phyloP scores from a whole-genome alignment of 2,797 vertebrate genomes.

The Spea hammondii region DNA sequence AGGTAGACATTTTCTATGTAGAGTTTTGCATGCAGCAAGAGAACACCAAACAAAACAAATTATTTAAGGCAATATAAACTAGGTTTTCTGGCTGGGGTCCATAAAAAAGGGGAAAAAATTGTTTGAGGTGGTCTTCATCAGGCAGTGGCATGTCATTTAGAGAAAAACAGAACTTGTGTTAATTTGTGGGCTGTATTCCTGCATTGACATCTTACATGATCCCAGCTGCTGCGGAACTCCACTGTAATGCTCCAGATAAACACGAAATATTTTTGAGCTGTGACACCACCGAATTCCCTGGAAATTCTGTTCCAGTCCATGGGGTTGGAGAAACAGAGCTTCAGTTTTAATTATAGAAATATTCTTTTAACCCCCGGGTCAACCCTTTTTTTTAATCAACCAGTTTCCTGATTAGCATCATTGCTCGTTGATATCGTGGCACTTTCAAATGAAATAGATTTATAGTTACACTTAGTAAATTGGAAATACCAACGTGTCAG shows the following conservation, averaged over 20 bases:
- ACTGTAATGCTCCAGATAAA: constrained; percentile 19
- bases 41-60: too few species aligned
- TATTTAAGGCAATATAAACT: too few species aligned
- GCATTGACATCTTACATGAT: too few species aligned
- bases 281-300: neutral
- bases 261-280: neutral
- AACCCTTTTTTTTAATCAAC: constrained; percentile 35
- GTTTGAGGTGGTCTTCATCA: too few species aligned
- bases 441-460: constrained; percentile 31
- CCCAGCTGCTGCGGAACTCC: neutral
- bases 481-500: constrained; percentile 18
- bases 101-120: too few species aligned
- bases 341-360: constrained; percentile 21
- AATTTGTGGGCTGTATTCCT: too few species aligned
- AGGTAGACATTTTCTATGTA: too few species aligned
- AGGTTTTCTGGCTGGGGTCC: too few species aligned
- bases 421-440: neutral
- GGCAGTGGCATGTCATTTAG: too few species aligned
- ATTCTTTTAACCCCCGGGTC: constrained; percentile 32
- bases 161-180: too few species aligned
- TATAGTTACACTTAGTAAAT: constrained; percentile 42
- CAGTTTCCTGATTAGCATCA: constrained; percentile 32
- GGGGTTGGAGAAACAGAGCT: neutral
- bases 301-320: neutral
- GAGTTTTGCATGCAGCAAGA: too few species aligned